These are phyloP conservation scores for Caenorhabditis sinica DNA, from an alignment of 2,888 invertebrate species.

Conservation along the genomic window DNA sequence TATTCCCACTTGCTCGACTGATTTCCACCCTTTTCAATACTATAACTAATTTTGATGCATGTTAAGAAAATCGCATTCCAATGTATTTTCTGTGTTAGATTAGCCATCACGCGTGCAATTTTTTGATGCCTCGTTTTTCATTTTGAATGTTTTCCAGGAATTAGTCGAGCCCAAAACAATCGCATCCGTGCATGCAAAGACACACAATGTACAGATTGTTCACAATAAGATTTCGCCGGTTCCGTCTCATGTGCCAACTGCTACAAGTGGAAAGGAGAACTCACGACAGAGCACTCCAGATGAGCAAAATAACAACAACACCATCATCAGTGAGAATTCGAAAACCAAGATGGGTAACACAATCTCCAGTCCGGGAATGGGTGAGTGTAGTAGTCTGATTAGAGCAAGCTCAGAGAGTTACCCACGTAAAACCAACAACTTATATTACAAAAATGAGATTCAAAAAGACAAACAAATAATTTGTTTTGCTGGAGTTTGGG, in stretches of 20 bases:
- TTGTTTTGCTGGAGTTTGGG: no score
- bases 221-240: slow-evolving; percentile 64
- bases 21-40: slow-evolving; percentile 21
- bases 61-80: not conserved
- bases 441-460: no score
- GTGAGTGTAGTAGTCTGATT: slow-evolving; percentile 21
- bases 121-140: not conserved
- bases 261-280: slow-evolving; percentile 38
- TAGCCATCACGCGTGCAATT: slow-evolving; percentile 35
- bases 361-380: slow-evolving; percentile 55
- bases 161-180: slow-evolving; percentile 63
- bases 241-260: slow-evolving; percentile 41
- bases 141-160: slow-evolving; percentile 49
- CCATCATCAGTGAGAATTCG: not conserved
- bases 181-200: slow-evolving; percentile 55
- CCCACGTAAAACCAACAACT: not conserved
- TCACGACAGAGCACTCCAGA: slow-evolving; percentile 50
- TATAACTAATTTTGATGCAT: slow-evolving; percentile 25
- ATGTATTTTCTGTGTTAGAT: slow-evolving; percentile 23
- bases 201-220: slow-evolving; percentile 64
- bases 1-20: slow-evolving; percentile 26
- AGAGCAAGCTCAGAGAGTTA: not conserved
- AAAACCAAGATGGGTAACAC: slow-evolving; percentile 18
- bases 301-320: slow-evolving; percentile 62
- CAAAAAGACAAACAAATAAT: no score